phyloP scores from a whole-genome alignment of 2,888 invertebrate genomes.

The Palloptera scutellata region DNA sequence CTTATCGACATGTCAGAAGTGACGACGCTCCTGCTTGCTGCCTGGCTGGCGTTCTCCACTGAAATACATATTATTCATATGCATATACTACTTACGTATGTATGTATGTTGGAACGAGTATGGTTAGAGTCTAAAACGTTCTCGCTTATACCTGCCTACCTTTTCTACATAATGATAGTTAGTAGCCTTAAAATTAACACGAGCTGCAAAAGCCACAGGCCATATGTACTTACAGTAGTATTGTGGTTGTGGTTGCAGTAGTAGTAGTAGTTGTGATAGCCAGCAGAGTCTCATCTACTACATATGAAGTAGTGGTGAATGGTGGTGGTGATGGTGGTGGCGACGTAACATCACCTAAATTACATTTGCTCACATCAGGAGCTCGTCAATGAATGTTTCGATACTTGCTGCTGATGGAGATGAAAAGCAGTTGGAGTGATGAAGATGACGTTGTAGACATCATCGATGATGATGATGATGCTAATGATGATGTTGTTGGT shows the following conservation, averaged over 20 bases:
- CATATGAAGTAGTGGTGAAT: not conserved
- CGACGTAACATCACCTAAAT: slow-evolving; percentile 46
- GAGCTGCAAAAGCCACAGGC: not conserved
- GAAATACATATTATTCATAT: no score
- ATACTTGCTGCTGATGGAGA: not conserved
- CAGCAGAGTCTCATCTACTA: not conserved
- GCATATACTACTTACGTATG: no score
- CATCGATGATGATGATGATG: slow-evolving; percentile 1
- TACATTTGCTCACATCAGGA: slow-evolving; percentile 35
- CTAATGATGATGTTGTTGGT: not conserved
- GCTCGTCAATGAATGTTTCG: not conserved
- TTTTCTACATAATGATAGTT: not conserved
- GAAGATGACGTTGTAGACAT: not conserved
- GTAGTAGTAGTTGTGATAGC: not conserved
- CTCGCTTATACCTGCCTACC: slow-evolving; percentile 5
- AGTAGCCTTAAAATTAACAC: not conserved
- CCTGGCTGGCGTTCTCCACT: not conserved
- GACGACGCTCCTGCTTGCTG: slow-evolving; percentile 33
- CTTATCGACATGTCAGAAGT: slow-evolving; percentile 57
- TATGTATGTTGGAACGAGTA: no score
- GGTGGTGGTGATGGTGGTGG: slow-evolving; percentile 25
- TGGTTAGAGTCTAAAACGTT: no score
- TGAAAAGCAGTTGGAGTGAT: no score
- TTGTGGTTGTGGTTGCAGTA: not conserved
- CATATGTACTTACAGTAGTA: not conserved